Percentiles rank a stretch among this genome's conserved stretches.
Conservation (phyloP, 2,113 vertebrate species). For the Nanorana parkeri region DNA sequence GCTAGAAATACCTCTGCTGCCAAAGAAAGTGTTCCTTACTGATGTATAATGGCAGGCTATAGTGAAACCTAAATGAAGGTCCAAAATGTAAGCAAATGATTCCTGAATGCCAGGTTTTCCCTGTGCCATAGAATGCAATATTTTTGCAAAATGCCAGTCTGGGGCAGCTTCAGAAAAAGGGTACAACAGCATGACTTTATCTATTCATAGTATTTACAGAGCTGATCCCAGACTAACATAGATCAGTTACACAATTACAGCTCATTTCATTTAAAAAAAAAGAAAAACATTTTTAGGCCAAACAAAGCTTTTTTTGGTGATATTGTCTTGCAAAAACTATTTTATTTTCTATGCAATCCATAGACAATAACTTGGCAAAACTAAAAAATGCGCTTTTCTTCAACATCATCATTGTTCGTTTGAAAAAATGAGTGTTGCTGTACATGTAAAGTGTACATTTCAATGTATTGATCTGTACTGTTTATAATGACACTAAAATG, state of each 20-base stretch:
- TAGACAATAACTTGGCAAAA: too few species aligned
- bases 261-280: too few species aligned
- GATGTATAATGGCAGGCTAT: conserved; percentile 26
- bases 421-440: too few species aligned
- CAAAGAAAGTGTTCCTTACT: conserved; percentile 40
- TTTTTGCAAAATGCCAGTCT: conserved; percentile 16
- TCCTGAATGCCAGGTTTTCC: conserved; percentile 21
- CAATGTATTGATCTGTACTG: too few species aligned
- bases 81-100: conserved; percentile 39
- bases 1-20: conserved; percentile 26
- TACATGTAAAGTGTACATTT: too few species aligned
- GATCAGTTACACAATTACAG: background rate
- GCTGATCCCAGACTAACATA: background rate
- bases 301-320: too few species aligned
- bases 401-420: too few species aligned
- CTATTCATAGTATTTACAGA: conserved; percentile 21
- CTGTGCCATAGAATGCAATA: background rate
- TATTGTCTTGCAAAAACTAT: too few species aligned
- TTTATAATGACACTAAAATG: too few species aligned
- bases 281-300: too few species aligned
- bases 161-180: background rate
- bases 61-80: conserved; percentile 36
- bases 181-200: conserved; percentile 9
- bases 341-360: too few species aligned
- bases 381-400: too few species aligned